Base-by-base conservation (phyloP, 2,797 vertebrate species). In the Lutjanus campechanus region DNA sequence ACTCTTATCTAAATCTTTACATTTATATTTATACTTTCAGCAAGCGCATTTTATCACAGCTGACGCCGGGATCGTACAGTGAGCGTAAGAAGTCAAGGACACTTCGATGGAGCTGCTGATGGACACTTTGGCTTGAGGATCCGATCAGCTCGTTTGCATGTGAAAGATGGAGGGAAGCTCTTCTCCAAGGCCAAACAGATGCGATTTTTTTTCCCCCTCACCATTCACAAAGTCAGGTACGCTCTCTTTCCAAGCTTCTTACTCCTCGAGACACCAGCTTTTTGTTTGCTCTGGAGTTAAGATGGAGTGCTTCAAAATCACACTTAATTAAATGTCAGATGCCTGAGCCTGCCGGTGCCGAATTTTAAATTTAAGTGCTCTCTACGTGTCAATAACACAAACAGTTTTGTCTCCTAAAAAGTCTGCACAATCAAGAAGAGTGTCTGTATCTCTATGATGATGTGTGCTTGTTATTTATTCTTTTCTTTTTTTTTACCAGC, bases 251-350 rank as follows among this genome's bases (percentile, higher is more conserved):
- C 9, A 36, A 76, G 72, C 73, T 63, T 54, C 76, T 68, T 15
- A 77, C 60, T 68, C 22, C 59, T 63, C 3, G 2, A 71, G 51
- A 76, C 54, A 50, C 20, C 40, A 4, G 54, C 9, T 20, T 64
- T 68, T 9, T 64, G 70, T 79, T 84, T 88, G 65, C 43, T 49
- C 20, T 46, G 55, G 60, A 47, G 56, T 68, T 69, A 67, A 75
- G 47, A 56, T 9, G 20, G 8, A 47, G n/a, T 2, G 1, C 50
- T 17, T 63, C 63, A 40, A 69, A 70, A 83, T 83, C 36, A 11
- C 62, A 59, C 54, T 79, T 85, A 67, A 86, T 81, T 79, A 84
- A 79, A 85, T 72, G 72, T 73, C 81, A 76, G 67, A 49, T 1
- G 15, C 68, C 58, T 51, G 60, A 75, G 55, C 13, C 67, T 65